Evolutionary conservation across 2,797 vertebrate genomes (phyloP), one percentile per base, ranked within the genome.

Genomic region (Fistularia tabacaria): DNA sequence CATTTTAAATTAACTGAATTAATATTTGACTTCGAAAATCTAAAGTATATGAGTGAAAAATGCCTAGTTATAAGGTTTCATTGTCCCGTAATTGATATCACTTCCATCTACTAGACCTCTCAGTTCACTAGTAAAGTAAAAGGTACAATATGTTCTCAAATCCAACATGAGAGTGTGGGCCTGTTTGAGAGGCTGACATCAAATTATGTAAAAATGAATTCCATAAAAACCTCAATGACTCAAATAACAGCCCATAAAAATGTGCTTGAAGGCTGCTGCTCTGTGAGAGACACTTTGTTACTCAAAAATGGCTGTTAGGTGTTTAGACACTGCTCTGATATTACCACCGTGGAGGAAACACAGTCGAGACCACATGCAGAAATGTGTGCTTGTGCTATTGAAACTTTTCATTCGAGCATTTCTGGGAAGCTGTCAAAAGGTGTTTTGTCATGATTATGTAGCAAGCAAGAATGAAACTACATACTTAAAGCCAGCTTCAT

Each of bases 271-370:
- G 57, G 14, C 36, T 9, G 3, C 8, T 14, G 38, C 51, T 46
- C 46, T 52, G 43, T 9, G 38, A 64, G 8, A 47, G 41, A 74
- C 3, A 69, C 47, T 48, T 64, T 71, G 62, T 74, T 66, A 13
- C 37, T 44, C 2, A 25, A 11, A 36, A 49, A 55, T 38, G 11
- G 46, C 52, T 59, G 61, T 6, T 36, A 61, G 62, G 44, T 38
- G 38, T 44, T 51, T 13, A 38, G 9, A 65, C 48, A 8, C 39
- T 14, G 50, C 46, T 51, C 62, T 64, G 61, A 64, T 49, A 41
- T 57, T 38, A 61, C 25, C 25, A 46, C 38, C 10, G n/a, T 8
- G 54, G 38, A 49, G 48, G 56, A 57, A 59, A 38, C n/a, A 36
- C 42, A n/a, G n/a, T n/a, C n/a, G 51, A 51, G 12, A 49, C 61